Percentiles rank a stretch among this genome's conserved stretches.
Evolutionary conservation across 2,888 invertebrate species (phyloP).

Genomic region (Acanthosepion lycidas): DNA sequence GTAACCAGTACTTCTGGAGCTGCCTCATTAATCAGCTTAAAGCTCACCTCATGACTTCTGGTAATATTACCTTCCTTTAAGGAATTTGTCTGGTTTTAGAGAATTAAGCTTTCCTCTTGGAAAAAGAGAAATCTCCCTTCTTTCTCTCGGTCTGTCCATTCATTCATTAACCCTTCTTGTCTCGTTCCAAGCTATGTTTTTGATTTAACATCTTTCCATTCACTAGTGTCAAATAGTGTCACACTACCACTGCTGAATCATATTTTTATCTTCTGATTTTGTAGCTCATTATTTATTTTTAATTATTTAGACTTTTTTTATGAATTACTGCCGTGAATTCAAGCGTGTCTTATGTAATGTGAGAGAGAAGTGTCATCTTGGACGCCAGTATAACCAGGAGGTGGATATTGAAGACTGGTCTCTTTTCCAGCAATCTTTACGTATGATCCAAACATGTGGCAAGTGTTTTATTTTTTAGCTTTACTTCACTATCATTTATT

Average conservation of each 20-base stretch:
- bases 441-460: slow-evolving; percentile 75
- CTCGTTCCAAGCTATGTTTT: too few species aligned
- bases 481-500: neutral
- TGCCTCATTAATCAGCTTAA: too few species aligned
- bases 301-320: slow-evolving; percentile 78
- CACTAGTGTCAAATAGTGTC: too few species aligned
- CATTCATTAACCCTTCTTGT: too few species aligned
- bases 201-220: neutral
- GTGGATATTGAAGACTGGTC: slow-evolving; percentile 72
- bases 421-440: slow-evolving; percentile 74
- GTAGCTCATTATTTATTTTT: neutral
- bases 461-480: slow-evolving; percentile 48
- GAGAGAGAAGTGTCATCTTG: slow-evolving; percentile 69
- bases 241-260: neutral
- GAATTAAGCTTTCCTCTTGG: too few species aligned
- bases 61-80: too few species aligned
- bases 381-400: slow-evolving; percentile 51
- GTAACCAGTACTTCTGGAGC: too few species aligned
- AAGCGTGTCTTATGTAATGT: slow-evolving; percentile 81
- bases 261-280: too few species aligned
- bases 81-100: too few species aligned
- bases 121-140: too few species aligned
- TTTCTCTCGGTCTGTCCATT: too few species aligned
- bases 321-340: slow-evolving; percentile 81
- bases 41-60: too few species aligned